Evolutionary conservation across 1,140 invertebrate species (phyloP).

Genomic region (Glossosoma conforme): DNA sequence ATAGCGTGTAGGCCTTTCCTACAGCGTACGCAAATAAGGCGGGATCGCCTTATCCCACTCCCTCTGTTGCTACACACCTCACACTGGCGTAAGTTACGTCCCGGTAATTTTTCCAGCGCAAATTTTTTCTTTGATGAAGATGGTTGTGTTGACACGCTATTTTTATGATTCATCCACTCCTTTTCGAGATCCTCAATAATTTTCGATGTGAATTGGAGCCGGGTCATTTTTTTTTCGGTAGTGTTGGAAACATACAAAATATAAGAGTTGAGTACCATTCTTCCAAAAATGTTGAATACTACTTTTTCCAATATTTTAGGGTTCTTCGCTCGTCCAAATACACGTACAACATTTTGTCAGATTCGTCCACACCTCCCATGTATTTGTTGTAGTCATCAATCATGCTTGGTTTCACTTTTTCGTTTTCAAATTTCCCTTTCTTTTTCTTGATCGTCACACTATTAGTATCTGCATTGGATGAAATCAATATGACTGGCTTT

Average conservation of each 20-base stretch:
- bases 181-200: constrained; percentile 24
- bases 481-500: constrained; percentile 23
- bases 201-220: constrained; percentile 22
- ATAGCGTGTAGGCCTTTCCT: constrained; percentile 22
- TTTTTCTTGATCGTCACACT: constrained; percentile 21
- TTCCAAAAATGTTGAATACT: constrained; percentile 26
- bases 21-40: constrained; percentile 16
- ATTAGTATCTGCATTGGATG: constrained; percentile 20
- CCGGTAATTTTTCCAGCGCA: constrained; percentile 19
- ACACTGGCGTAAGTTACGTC: constrained; percentile 19
- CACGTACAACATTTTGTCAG: constrained; percentile 26
- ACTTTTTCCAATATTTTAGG: constrained; percentile 28
- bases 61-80: constrained; percentile 18
- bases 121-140: constrained; percentile 20
- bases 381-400: constrained; percentile 25
- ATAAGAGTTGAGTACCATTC: constrained; percentile 25
- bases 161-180: constrained; percentile 20
- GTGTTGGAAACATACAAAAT: constrained; percentile 18
- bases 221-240: constrained; percentile 17
- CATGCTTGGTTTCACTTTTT: constrained; percentile 24
- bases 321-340: constrained; percentile 33
- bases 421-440: constrained; percentile 17
- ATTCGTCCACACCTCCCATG: constrained; percentile 25
- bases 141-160: constrained; percentile 13
- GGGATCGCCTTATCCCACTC: constrained; percentile 20